Evolutionary conservation across 2,113 vertebrate species (phyloP).

Genomic region (Xiphophorus hellerii): DNA sequence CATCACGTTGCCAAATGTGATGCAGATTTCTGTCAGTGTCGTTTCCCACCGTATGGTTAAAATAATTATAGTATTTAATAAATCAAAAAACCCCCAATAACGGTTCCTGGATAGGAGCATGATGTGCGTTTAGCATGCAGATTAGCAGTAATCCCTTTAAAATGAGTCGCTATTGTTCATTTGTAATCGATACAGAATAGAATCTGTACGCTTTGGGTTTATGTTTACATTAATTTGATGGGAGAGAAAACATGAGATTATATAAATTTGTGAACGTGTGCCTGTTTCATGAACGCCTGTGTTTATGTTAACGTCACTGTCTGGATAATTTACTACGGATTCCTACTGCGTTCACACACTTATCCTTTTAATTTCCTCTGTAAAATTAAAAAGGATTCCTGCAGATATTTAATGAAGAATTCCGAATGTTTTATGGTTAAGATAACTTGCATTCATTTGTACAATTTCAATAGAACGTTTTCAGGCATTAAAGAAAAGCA

Average conservation of each 20-base stretch:
- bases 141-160: constrained; percentile 69
- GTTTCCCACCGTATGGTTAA: neutral
- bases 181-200: constrained; percentile 56
- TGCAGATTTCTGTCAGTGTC: neutral
- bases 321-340: neutral
- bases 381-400: too few relatives aligned
- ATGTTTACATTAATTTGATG: constrained; percentile 59
- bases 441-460: too few relatives aligned
- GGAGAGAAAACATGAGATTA: constrained; percentile 19
- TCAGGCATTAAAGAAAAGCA: too few relatives aligned
- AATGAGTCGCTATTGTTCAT: constrained; percentile 50
- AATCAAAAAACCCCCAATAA: constrained; percentile 30
- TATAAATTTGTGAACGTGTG: constrained; percentile 49
- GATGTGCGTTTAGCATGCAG: constrained; percentile 45
- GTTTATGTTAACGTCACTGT: neutral
- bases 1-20: neutral
- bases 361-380: neutral
- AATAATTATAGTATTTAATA: neutral
- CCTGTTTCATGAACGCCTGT: constrained; percentile 13
- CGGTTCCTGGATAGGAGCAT: constrained; percentile 40
- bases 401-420: too few relatives aligned
- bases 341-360: too few relatives aligned
- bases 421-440: too few relatives aligned
- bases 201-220: constrained; percentile 24
- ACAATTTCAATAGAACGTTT: too few relatives aligned